A percentile compares a stretch with the other conserved stretches of the same genome.
Evolutionary conservation across 2,113 vertebrate genomes (phyloP).

Genomic region (Bettongia penicillata): DNA sequence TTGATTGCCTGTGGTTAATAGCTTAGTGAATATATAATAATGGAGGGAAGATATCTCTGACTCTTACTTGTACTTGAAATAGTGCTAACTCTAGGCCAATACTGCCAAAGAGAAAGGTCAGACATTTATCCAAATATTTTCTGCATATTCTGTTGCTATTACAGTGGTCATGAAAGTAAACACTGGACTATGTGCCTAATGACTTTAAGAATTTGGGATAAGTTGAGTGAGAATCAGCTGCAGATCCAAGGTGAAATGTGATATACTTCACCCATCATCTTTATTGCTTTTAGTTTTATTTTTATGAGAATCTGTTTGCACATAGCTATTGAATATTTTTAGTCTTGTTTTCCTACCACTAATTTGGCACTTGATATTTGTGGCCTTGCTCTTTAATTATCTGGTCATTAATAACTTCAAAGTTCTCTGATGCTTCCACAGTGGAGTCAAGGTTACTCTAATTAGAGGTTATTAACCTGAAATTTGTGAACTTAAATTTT

Average conservation of each 20-base stretch:
- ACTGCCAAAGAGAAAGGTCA: not conserved
- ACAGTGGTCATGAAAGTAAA: not conserved
- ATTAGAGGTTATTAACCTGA: not conserved
- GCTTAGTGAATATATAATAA: not conserved
- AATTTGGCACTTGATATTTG: conserved; percentile 7
- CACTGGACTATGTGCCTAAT: not conserved
- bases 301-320: not conserved
- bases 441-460: not conserved
- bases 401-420: not conserved
- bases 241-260: not conserved
- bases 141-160: not conserved
- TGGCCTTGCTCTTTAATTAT: conserved; percentile 2
- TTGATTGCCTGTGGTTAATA: not conserved
- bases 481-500: not conserved
- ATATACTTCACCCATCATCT: not conserved
- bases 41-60: not conserved
- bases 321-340: conserved; percentile 16
- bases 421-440: not conserved
- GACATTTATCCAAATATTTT: not conserved
- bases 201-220: not conserved
- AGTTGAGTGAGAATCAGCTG: not conserved
- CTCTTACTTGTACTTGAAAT: not conserved
- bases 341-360: not conserved
- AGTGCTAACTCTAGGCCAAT: not conserved
- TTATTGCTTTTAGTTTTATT: not conserved